phyloP scores from a whole-genome alignment of 2,797 vertebrate genomes.

The Simalia tracyae region DNA sequence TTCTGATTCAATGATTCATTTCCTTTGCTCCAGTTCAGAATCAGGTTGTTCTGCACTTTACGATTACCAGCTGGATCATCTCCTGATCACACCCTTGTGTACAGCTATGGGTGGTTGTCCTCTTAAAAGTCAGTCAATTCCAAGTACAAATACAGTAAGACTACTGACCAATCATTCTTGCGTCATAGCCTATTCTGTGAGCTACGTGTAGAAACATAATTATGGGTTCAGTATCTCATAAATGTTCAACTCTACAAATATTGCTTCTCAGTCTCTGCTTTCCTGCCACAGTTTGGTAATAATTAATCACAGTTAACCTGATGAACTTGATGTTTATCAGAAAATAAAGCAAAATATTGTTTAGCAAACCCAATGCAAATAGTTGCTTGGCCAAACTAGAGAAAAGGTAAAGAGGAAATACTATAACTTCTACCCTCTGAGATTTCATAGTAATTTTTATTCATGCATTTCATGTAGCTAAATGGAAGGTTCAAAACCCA shows the following conservation, averaged over 20 bases:
- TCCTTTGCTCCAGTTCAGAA: slow-evolving; percentile 27
- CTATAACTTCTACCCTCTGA: background rate
- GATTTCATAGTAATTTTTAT: slow-evolving; percentile 22
- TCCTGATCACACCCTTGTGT: slow-evolving; percentile 24
- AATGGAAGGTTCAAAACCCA: slow-evolving; percentile 18
- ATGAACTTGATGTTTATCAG: slow-evolving; percentile 15
- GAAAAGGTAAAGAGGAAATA: slow-evolving; percentile 3
- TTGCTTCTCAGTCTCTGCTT: slow-evolving; percentile 51
- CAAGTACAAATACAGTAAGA: slow-evolving; percentile 42
- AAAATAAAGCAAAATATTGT: slow-evolving; percentile 40
- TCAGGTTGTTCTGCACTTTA: background rate
- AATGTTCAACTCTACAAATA: background rate
- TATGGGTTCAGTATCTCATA: slow-evolving; percentile 19
- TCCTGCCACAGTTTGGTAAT: slow-evolving; percentile 50
- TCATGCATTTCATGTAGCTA: slow-evolving; percentile 18
- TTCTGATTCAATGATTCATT: slow-evolving; percentile 43
- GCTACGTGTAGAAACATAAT: background rate
- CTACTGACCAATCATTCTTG: slow-evolving; percentile 17
- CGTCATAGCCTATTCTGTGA: background rate
- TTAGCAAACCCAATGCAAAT: slow-evolving; percentile 58
- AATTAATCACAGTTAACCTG: slow-evolving; percentile 60
- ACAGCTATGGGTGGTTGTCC: slow-evolving; percentile 12
- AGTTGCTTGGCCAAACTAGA: slow-evolving; percentile 46
- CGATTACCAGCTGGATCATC: slow-evolving; percentile 33
- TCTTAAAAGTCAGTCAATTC: slow-evolving; percentile 42